phyloP scores from a whole-genome alignment of 1,140 invertebrate species.

The Mercenaria mercenaria region DNA sequence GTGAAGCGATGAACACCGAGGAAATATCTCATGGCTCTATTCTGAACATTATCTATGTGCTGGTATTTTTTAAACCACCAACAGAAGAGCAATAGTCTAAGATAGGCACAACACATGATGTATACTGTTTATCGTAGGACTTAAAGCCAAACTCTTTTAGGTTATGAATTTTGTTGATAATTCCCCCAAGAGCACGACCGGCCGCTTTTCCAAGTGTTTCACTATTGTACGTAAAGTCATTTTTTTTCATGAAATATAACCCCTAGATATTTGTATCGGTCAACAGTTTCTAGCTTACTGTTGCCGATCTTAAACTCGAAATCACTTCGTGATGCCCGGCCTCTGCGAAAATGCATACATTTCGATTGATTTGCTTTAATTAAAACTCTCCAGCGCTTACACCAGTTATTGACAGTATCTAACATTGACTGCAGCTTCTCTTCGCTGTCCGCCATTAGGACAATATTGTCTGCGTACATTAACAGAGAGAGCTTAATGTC shows the following conservation, averaged over 20 bases:
- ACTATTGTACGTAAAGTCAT: conserved; percentile 15
- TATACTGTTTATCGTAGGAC: conserved; percentile 57
- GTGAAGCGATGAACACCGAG: conserved; percentile 64
- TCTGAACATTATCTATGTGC: conserved; percentile 58
- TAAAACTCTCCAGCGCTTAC: conserved; percentile 37
- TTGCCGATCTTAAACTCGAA: conserved; percentile 36
- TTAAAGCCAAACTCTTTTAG: conserved; percentile 62
- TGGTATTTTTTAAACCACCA: conserved; percentile 55
- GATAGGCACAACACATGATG: conserved; percentile 45
- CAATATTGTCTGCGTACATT: conserved; percentile 60
- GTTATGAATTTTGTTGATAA: conserved; percentile 51
- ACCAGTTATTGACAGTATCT: conserved; percentile 47
- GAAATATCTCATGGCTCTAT: conserved; percentile 57
- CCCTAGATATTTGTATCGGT: conserved; percentile 60
- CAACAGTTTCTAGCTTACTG: conserved; percentile 20
- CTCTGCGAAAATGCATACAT: conserved; percentile 58
- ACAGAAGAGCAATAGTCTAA: conserved; percentile 58
- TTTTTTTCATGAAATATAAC: conserved; percentile 46
- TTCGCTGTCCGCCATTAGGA: conserved; percentile 33
- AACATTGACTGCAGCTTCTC: conserved; percentile 40
- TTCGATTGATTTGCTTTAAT: conserved; percentile 56
- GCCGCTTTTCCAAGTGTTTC: conserved; percentile 19
- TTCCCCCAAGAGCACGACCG: conserved; percentile 50
- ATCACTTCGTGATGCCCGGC: not conserved
- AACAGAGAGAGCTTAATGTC: conserved; percentile 21